Conservation (phyloP, 2,113 vertebrate species). For the Tiliqua scincoides region DNA sequence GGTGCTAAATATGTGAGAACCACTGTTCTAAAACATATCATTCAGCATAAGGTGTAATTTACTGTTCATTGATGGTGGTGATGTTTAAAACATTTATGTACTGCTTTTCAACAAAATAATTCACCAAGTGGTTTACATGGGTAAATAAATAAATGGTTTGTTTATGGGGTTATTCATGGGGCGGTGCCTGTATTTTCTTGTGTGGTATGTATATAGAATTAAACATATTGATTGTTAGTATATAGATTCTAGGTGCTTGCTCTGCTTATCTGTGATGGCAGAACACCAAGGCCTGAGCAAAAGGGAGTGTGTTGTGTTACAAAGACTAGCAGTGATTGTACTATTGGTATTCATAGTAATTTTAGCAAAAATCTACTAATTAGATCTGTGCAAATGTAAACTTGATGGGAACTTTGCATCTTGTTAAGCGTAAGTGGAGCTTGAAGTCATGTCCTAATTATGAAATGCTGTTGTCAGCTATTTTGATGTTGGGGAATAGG, state of each 20-base stretch:
- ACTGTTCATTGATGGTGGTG: background rate
- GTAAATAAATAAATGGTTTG: no score
- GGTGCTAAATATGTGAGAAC: no score
- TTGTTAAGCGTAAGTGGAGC: background rate
- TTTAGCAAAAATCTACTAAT: background rate
- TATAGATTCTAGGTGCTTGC: background rate
- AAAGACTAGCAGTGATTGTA: background rate
- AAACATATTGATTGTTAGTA: no score
- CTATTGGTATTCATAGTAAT: background rate
- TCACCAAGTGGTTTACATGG: no score
- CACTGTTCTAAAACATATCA: no score
- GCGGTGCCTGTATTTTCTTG: no score
- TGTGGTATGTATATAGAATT: no score
- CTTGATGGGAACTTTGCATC: background rate
- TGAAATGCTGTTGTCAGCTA: background rate
- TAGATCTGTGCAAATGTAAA: background rate
- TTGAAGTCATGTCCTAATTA: background rate
- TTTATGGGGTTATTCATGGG: no score
- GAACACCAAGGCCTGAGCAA: background rate
- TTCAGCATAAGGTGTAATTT: background rate
- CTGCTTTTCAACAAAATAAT: no score
- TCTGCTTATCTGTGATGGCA: background rate
- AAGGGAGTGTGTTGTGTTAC: background rate
- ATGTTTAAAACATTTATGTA: no score
- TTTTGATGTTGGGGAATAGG: background rate